Evolutionary conservation across 2,113 vertebrate species (phyloP), one percentile per base, ranked within the genome.

Genomic region (Paralichthys olivaceus): DNA sequence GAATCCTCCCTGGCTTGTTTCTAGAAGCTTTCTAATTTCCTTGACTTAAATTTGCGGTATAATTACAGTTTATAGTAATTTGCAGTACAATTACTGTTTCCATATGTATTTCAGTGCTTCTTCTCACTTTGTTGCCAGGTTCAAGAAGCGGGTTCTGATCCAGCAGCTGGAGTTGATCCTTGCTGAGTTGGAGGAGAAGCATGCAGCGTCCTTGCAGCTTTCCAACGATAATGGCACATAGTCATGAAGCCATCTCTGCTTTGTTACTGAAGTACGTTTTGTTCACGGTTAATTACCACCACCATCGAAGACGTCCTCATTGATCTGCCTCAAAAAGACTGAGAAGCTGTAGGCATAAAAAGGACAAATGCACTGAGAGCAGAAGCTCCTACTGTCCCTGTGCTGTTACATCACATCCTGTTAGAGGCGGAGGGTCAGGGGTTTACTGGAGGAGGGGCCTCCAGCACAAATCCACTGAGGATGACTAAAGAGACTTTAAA

Each of bases 81-180:
- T 56, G 7, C 17, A 26, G 4, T 14, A 28, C 28, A 47, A 28
- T 23, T 55, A 68, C 28, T 37, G 5, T 34, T 20, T 37, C n/a
- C 51, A 22, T 56, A 6, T 40, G 32, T 25, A 40, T 49, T 28
- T 67, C 15, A 32, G 25, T 26, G 28, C 29, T 37, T 49, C 17
- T n/a, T 13, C 57, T 64, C 23, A 58, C 14, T 28, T 22, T n/a
- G 53, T 25, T 22, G 43, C 17, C 91, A 99, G 98, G 94, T 99
- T 99, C 95, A 99, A 99, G 95, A 99, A 98, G 94, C 95, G 96
- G 81, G 95, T 98, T 23, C 95, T 99, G 96, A 99, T 99, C 94
- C 97, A 99, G 93, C 96, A 98, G 92, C 94, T 99, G 93, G 98
- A 99, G 93, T 93, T 89, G 69, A 91, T 94, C 82, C 95, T 99